Conservation (phyloP, 53 echinoderm and acorn worm genomes). For the Holothuria leucospilota region DNA sequence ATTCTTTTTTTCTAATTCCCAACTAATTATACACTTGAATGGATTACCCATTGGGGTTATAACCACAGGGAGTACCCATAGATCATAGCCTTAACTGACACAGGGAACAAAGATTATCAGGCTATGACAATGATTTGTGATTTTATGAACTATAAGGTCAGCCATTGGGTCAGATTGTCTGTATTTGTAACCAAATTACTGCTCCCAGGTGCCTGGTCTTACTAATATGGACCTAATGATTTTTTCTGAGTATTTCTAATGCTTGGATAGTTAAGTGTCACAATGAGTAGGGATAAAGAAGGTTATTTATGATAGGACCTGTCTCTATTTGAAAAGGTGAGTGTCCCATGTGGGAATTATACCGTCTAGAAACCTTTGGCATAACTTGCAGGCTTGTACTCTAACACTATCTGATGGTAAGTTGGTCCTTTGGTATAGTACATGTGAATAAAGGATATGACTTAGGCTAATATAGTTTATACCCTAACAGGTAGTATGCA, state of each 20-base stretch:
- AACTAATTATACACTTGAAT: not conserved
- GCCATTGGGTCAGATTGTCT: not conserved
- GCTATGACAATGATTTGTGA: constrained; percentile 30
- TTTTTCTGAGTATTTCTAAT: constrained; percentile 7
- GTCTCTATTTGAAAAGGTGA: not conserved
- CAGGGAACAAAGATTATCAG: constrained; percentile 8
- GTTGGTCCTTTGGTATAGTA: too few species aligned
- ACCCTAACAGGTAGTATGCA: too few species aligned
- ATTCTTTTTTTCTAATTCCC: not conserved
- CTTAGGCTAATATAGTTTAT: too few species aligned
- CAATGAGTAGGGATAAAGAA: not conserved
- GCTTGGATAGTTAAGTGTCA: not conserved
- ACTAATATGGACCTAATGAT: constrained; percentile 9
- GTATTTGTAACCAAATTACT: not conserved
- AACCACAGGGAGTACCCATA: not conserved
- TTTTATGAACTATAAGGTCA: constrained; percentile 17
- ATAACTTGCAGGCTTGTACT: too few species aligned
- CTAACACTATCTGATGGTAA: too few species aligned
- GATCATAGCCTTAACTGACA: not conserved
- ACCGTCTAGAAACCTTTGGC: not conserved
- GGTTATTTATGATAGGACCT: constrained; percentile 11
- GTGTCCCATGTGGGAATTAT: not conserved
- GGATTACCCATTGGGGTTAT: not conserved
- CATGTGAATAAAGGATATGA: too few species aligned
- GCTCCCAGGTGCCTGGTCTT: constrained; percentile 24